A percentile compares a stretch with the other conserved stretches of the same genome.
phyloP scores from a whole-genome alignment of 2,797 vertebrate species.

The Pseudochaenichthys georgianus region DNA sequence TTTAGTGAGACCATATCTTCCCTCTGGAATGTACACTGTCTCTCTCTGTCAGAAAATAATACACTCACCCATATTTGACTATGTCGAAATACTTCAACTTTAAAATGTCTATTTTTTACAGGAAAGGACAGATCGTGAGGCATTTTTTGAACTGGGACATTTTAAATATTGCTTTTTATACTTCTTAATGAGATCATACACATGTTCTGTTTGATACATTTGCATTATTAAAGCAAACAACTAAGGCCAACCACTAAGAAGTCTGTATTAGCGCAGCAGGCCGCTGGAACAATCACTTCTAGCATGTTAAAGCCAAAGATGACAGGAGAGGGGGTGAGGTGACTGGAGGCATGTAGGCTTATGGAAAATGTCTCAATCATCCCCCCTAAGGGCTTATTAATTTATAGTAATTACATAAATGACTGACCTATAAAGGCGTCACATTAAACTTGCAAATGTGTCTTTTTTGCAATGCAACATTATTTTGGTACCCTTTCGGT shows the following conservation, averaged over 20 bases:
- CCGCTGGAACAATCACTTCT: not conserved
- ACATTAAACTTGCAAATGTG: not conserved
- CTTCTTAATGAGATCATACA: slow-evolving; percentile 1
- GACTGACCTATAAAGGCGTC: not conserved
- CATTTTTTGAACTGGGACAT: not conserved
- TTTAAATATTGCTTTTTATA: slow-evolving; percentile 9
- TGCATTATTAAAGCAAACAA: slow-evolving; percentile 27
- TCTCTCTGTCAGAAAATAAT: slow-evolving; percentile 18
- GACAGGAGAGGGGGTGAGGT: slow-evolving; percentile 23
- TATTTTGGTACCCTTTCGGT: not conserved
- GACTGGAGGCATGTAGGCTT: slow-evolving; percentile 12
- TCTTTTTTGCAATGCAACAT: not conserved
- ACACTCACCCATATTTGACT: slow-evolving; percentile 14
- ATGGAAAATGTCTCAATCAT: slow-evolving; percentile 30
- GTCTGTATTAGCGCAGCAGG: not conserved
- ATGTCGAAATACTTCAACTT: slow-evolving; percentile 5
- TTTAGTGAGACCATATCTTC: slow-evolving; percentile 30
- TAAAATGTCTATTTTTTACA: not conserved
- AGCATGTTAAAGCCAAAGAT: slow-evolving; percentile 16
- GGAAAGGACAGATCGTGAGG: not conserved
- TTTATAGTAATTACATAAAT: slow-evolving; percentile 18
- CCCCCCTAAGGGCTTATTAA: not conserved
- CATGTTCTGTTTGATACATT: not conserved
- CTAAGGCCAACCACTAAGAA: not conserved
- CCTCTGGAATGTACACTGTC: slow-evolving; percentile 29